Percentiles rank a stretch among this genome's conserved stretches.
Evolutionary conservation across 2,797 vertebrate genomes (phyloP).

Genomic region (Diglossa cyanea): DNA sequence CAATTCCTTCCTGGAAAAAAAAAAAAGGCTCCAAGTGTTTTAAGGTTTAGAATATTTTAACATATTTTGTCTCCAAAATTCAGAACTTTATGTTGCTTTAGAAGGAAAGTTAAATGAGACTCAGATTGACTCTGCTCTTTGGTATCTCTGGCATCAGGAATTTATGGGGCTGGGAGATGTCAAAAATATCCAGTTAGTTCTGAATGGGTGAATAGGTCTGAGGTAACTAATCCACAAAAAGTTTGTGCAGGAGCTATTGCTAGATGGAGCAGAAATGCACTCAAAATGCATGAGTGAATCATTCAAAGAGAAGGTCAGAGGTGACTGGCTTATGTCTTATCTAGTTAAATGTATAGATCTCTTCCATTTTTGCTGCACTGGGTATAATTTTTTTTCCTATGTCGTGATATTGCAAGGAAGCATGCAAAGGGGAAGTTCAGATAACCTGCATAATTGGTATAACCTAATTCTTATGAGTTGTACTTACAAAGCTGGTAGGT

Average conservation of each 20-base stretch:
- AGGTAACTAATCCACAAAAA: background rate
- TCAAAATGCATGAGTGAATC: background rate
- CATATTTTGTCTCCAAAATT: background rate
- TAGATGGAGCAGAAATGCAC: background rate
- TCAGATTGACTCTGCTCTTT: background rate
- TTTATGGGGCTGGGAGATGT: background rate
- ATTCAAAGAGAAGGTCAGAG: background rate
- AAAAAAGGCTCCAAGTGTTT: background rate
- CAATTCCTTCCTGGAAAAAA: background rate
- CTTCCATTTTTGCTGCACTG: background rate
- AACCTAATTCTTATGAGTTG: background rate
- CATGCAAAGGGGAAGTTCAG: background rate
- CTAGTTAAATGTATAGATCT: background rate
- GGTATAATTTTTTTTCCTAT: background rate
- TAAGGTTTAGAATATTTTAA: background rate
- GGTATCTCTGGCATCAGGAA: background rate
- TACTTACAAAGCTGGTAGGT: background rate
- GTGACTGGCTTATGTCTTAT: background rate
- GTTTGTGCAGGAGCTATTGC: background rate
- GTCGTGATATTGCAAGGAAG: background rate
- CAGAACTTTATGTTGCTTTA: background rate
- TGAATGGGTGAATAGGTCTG: background rate
- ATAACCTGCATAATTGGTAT: background rate
- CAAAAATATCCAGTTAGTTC: background rate
- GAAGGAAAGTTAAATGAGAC: background rate